These are phyloP conservation scores for Alethe diademata DNA, from an alignment of 2,113 vertebrate species.

Conservation along the genomic window DNA sequence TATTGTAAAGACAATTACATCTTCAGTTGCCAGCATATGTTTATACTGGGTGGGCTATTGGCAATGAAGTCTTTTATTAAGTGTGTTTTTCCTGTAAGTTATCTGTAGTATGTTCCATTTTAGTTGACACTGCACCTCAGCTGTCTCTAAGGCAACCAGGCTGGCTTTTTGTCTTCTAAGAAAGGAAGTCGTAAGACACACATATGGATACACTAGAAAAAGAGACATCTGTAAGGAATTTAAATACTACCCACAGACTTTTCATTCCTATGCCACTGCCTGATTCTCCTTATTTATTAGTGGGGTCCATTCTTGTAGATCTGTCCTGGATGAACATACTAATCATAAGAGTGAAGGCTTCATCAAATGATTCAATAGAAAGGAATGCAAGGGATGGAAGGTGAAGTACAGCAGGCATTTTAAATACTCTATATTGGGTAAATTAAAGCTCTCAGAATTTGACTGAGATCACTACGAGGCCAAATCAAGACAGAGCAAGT, in stretches of 20 bases:
- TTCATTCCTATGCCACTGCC: neutral
- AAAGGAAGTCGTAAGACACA: neutral
- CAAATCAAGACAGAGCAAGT: fast-evolving
- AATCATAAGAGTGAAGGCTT: neutral
- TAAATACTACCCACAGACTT: neutral
- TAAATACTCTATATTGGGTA: neutral
- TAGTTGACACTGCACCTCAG: neutral
- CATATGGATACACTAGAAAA: neutral
- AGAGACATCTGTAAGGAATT: neutral
- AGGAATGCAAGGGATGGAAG: neutral
- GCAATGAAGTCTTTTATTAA: conserved; percentile 1
- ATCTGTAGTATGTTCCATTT: neutral
- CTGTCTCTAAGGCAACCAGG: conserved; percentile 18
- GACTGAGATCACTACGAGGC: neutral
- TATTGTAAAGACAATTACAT: conserved; percentile 10
- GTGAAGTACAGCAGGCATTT: neutral
- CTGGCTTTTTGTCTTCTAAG: conserved; percentile 1
- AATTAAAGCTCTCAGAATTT: neutral
- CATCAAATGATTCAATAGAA: neutral
- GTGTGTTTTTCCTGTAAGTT: conserved; percentile 52
- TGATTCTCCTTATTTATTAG: neutral
- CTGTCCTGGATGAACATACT: neutral
- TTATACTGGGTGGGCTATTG: conserved; percentile 44
- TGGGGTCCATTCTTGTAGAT: neutral
- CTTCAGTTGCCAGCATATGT: neutral